These are phyloP conservation scores for Pseudonaja textilis DNA, from an alignment of 2,113 vertebrate species.

Conservation along the genomic window DNA sequence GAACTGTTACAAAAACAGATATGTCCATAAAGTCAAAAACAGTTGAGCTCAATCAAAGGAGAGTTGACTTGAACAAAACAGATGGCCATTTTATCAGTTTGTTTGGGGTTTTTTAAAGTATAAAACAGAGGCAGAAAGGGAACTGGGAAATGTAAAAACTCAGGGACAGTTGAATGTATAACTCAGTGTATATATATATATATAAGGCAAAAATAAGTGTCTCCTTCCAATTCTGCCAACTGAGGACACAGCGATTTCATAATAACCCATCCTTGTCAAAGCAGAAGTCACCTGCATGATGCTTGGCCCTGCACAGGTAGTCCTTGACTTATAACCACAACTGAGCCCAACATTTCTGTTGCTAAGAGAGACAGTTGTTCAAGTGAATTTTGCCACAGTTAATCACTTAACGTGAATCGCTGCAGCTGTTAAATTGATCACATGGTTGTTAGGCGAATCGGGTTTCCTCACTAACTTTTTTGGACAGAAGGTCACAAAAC, in stretches of 20 bases:
- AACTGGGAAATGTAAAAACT: neutral
- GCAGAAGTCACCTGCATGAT: neutral
- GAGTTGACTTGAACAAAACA: neutral
- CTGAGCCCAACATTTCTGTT: neutral
- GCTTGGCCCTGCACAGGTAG: neutral
- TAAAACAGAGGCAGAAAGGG: neutral
- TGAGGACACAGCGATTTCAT: neutral
- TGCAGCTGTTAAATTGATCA: neutral
- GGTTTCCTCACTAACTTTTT: neutral
- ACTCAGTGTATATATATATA: neutral
- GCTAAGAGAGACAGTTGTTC: neutral
- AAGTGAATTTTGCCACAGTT: neutral
- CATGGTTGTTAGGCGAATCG: neutral
- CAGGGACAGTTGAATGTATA: neutral
- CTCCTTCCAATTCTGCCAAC: neutral
- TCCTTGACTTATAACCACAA: neutral
- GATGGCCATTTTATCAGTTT: neutral
- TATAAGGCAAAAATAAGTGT: neutral
- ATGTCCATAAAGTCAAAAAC: neutral
- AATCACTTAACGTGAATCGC: neutral
- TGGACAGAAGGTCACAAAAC: neutral
- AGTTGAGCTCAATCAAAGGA: neutral
- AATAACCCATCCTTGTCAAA: neutral
- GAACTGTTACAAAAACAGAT: neutral
- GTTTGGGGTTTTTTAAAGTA: neutral